phyloP scores from a whole-genome alignment of 2,113 vertebrate genomes.

The Porphyrio hochstetteri region DNA sequence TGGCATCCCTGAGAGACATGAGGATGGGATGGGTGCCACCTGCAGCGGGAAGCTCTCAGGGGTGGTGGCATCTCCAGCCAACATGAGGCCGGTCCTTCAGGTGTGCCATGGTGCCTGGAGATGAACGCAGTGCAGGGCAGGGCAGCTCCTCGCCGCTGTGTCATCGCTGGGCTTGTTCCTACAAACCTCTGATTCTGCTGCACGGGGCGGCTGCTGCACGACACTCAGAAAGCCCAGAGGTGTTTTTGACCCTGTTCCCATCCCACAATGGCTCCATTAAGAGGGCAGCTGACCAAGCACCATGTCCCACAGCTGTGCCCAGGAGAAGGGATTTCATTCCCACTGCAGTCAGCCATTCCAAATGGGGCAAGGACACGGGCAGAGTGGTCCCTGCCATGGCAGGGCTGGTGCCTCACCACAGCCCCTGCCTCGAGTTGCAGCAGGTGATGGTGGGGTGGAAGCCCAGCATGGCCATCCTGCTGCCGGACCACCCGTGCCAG shows the following conservation, averaged over 20 bases:
- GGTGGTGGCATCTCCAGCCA: not conserved
- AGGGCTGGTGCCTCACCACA: not conserved
- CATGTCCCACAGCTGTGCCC: rapidly evolving
- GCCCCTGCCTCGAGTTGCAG: rapidly evolving
- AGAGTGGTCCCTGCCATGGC: not conserved
- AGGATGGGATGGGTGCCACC: rapidly evolving
- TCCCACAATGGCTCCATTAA: rapidly evolving
- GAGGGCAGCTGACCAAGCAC: not conserved
- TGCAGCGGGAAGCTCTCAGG: not conserved
- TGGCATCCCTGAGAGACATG: not conserved
- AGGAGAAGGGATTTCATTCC: not conserved
- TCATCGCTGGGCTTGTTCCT: not conserved
- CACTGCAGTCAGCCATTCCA: not conserved
- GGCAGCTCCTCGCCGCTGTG: not conserved
- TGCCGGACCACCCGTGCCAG: rapidly evolving
- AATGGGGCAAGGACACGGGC: not conserved
- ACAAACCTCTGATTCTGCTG: not conserved
- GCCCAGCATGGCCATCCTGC: not conserved
- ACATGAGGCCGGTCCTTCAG: rapidly evolving
- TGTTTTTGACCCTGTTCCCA: not conserved
- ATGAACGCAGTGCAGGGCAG: not conserved
- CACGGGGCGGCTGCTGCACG: rapidly evolving
- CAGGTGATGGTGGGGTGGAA: rapidly evolving
- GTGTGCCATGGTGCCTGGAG: not conserved
- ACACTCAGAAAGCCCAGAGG: rapidly evolving